These are phyloP conservation scores for Passer montanus DNA, from an alignment of 2,113 vertebrate genomes.

Conservation along the genomic window DNA sequence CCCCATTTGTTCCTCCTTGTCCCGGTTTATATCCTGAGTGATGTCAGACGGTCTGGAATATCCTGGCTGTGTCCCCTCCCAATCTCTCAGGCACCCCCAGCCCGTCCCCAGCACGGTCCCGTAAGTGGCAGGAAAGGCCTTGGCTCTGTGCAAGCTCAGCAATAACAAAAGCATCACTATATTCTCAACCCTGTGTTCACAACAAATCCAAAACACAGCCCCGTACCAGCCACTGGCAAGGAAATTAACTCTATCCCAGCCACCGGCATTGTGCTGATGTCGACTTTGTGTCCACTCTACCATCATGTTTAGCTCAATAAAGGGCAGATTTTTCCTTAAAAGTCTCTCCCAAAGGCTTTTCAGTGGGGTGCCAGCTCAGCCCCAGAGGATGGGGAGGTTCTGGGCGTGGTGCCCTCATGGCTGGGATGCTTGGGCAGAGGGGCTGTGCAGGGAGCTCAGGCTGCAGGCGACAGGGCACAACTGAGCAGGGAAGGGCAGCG, in stretches of 20 bases:
- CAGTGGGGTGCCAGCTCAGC: fast-evolving
- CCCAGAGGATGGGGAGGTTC: background rate
- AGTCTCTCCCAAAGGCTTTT: background rate
- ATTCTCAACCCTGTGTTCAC: background rate
- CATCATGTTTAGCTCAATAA: background rate
- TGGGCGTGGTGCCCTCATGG: fast-evolving
- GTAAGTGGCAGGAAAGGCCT: background rate
- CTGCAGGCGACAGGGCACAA: no score
- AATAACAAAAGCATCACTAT: background rate
- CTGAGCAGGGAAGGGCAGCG: fast-evolving
- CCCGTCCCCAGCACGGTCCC: background rate
- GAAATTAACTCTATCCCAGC: background rate
- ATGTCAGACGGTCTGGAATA: background rate
- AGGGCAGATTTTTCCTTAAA: background rate
- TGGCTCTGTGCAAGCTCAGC: background rate
- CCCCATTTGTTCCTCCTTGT: background rate
- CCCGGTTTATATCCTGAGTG: background rate
- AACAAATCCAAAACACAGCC: background rate
- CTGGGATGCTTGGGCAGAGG: background rate
- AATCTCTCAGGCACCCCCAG: background rate
- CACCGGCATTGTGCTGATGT: background rate
- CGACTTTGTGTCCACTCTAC: fast-evolving
- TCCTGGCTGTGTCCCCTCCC: background rate
- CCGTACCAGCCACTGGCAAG: background rate
- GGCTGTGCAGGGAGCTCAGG: fast-evolving